Percentiles rank a stretch among this genome's conserved stretches.
These are phyloP conservation scores for Hyla sarda DNA, from an alignment of 2,113 vertebrate species.

Conservation along the genomic window DNA sequence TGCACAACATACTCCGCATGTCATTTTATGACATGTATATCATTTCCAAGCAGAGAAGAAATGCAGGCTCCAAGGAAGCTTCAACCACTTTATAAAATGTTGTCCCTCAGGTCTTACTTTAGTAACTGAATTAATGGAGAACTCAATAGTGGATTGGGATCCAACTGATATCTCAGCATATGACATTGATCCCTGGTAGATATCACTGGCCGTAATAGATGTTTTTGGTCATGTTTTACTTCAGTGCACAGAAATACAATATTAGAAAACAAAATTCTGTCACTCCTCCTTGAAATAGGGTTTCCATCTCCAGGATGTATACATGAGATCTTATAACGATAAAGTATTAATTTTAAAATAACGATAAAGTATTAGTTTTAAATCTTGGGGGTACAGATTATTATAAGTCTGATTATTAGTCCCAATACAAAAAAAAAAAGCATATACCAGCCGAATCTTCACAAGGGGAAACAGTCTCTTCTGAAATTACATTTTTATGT, in stretches of 20 bases:
- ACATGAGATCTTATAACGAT: not conserved
- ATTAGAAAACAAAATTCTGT: not conserved
- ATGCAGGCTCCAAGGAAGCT: not conserved
- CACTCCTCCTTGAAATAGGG: not conserved
- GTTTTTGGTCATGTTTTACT: not conserved
- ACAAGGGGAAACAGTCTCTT: not conserved
- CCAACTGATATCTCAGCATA: not conserved
- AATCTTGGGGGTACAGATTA: too few relatives aligned
- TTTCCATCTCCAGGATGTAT: not conserved
- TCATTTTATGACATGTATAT: not conserved
- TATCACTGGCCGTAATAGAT: not conserved
- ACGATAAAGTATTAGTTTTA: too few relatives aligned
- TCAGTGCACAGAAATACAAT: not conserved
- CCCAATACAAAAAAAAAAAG: not conserved
- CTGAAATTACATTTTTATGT: not conserved
- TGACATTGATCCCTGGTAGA: not conserved
- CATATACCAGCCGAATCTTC: not conserved
- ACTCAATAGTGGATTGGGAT: not conserved
- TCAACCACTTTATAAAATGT: not conserved
- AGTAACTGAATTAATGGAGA: not conserved
- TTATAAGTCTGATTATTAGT: not conserved
- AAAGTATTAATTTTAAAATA: too few relatives aligned
- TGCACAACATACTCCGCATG: not conserved
- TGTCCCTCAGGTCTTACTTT: not conserved
- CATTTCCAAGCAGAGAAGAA: not conserved